A percentile compares a stretch with the other conserved stretches of the same genome.
Conservation (phyloP, 2,797 vertebrate genomes). For the Eremophila alpestris region DNA sequence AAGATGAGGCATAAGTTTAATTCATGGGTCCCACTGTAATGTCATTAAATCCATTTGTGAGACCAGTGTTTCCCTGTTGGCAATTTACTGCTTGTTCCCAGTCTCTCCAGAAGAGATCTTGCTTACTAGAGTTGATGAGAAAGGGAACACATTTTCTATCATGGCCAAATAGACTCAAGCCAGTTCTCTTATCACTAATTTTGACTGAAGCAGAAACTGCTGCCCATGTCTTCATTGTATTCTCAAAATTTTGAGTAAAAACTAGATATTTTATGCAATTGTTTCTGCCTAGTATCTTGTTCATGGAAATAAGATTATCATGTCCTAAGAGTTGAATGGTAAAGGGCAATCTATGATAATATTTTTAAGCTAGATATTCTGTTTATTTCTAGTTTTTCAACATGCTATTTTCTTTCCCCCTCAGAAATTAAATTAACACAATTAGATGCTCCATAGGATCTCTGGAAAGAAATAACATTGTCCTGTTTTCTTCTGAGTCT, state of each 20-base stretch:
- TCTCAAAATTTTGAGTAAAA: background rate
- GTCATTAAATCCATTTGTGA: background rate
- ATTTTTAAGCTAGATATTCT: conserved; percentile 23
- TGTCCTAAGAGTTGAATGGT: background rate
- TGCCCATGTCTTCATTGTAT: background rate
- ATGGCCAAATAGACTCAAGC: background rate
- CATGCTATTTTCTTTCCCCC: background rate
- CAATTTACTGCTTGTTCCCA: background rate
- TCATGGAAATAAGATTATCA: background rate
- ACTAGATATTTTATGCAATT: background rate
- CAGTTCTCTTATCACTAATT: background rate
- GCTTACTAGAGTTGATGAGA: background rate
- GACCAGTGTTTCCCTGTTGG: background rate
- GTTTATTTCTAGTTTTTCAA: background rate
- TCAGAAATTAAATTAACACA: background rate
- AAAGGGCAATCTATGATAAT: background rate
- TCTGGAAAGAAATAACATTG: background rate
- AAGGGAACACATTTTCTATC: background rate
- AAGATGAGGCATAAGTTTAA: background rate
- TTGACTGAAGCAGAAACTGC: background rate
- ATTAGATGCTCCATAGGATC: background rate
- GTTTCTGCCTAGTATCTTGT: background rate
- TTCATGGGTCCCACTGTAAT: background rate
- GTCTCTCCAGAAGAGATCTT: background rate
- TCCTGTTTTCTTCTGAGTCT: background rate